These are phyloP conservation scores for Drosophila funebris DNA, from an alignment of 1,140 invertebrate genomes.

Conservation along the genomic window DNA sequence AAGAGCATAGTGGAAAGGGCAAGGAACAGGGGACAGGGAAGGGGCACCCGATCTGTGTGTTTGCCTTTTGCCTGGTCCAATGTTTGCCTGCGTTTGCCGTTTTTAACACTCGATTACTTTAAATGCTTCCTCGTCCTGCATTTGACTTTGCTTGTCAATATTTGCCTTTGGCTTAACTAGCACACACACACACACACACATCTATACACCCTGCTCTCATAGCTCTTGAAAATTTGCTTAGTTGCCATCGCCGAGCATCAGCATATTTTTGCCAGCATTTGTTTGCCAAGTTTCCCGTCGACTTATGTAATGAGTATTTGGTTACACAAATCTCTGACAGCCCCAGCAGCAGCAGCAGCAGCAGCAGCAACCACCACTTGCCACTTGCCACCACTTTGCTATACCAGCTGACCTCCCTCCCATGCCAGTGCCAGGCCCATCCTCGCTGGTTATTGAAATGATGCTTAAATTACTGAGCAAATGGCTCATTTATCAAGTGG, in stretches of 20 bases:
- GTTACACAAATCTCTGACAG: slow-evolving; percentile 69
- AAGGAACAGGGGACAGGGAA: not conserved
- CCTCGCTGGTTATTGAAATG: slow-evolving; percentile 62
- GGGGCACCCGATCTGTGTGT: slow-evolving; percentile 29
- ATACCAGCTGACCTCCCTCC: slow-evolving; percentile 25
- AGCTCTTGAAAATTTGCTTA: slow-evolving; percentile 51
- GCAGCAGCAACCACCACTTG: not conserved
- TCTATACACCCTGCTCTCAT: slow-evolving; percentile 1
- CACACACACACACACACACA: slow-evolving; percentile 41
- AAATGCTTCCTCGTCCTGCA: slow-evolving; percentile 65
- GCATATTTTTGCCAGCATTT: slow-evolving; percentile 56
- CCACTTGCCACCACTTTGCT: slow-evolving; percentile 20
- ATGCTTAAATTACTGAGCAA: slow-evolving; percentile 80
- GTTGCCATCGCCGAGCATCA: slow-evolving; percentile 53
- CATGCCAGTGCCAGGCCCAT: no score
- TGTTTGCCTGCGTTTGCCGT: slow-evolving; percentile 81
- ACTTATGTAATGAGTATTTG: slow-evolving; percentile 82
- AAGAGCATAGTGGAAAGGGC: not conserved
- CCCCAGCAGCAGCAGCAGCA: not conserved
- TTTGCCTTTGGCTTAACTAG: slow-evolving; percentile 78
- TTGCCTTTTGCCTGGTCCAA: slow-evolving; percentile 47
- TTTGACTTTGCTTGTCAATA: slow-evolving; percentile 64
- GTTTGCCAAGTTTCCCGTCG: slow-evolving; percentile 49
- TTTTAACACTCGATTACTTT: slow-evolving; percentile 82
- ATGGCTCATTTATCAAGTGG: slow-evolving; percentile 78